These are phyloP conservation scores for Orthosia cruda DNA, from an alignment of 2,888 invertebrate species.

Conservation along the genomic window DNA sequence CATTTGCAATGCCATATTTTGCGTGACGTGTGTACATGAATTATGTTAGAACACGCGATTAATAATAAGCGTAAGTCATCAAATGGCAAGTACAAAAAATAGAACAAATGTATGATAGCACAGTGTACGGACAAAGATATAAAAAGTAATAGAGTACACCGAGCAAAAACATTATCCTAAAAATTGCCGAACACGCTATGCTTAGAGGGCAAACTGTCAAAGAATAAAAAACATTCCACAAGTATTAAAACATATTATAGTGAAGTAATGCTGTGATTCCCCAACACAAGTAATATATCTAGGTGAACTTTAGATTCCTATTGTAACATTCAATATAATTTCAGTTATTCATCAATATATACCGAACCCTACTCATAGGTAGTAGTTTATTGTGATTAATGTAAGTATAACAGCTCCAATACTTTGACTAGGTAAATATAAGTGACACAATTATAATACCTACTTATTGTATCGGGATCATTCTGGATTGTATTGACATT, in stretches of 20 bases:
- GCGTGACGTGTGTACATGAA: slow-evolving; percentile 56
- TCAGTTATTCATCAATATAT: slow-evolving; percentile 8
- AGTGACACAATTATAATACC: background rate
- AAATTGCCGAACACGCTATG: slow-evolving; percentile 22
- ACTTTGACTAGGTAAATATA: background rate
- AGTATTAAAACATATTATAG: background rate
- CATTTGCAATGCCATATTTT: slow-evolving; percentile 47
- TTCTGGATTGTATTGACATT: background rate
- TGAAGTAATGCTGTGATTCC: slow-evolving; percentile 8
- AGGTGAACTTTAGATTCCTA: background rate
- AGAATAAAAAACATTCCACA: slow-evolving; percentile 9
- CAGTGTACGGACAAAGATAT: slow-evolving; percentile 21
- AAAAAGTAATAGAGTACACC: slow-evolving; percentile 47
- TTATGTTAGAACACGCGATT: slow-evolving; percentile 64
- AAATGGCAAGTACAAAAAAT: slow-evolving; percentile 58
- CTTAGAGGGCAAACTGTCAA: slow-evolving; percentile 9
- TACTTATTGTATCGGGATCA: background rate
- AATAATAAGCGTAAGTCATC: slow-evolving; percentile 58
- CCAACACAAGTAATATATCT: background rate
- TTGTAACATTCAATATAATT: background rate
- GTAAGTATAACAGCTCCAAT: background rate
- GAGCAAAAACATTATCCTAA: slow-evolving; percentile 35
- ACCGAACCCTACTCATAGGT: background rate
- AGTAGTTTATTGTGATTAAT: too few species aligned
- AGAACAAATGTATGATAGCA: slow-evolving; percentile 43